Evolutionary conservation across 2,797 vertebrate genomes (phyloP).

Genomic region (Parambassis ranga): DNA sequence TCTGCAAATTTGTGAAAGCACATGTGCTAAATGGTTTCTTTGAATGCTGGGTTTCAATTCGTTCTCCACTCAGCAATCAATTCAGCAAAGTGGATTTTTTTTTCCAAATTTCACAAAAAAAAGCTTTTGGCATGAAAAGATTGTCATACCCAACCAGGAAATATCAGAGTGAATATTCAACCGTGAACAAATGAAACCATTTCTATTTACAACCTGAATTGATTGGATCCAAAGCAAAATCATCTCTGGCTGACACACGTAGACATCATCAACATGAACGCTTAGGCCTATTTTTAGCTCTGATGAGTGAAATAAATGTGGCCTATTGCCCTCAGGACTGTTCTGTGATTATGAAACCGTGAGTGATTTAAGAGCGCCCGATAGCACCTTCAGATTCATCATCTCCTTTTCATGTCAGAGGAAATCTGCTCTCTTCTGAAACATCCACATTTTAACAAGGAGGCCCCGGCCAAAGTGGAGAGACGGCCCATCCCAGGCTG

Average conservation of each 20-base stretch:
- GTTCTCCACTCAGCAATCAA: slow-evolving; percentile 47
- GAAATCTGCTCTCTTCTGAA: slow-evolving; percentile 3
- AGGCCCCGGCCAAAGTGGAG: slow-evolving; percentile 31
- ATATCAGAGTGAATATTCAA: slow-evolving; percentile 29
- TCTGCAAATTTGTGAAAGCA: slow-evolving; percentile 37
- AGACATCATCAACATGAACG: slow-evolving; percentile 31
- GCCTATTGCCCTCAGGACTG: slow-evolving; percentile 42
- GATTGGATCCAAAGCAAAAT: slow-evolving; percentile 52
- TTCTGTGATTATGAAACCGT: slow-evolving; percentile 40
- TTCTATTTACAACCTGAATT: slow-evolving; percentile 46
- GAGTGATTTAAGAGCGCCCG: slow-evolving; percentile 47
- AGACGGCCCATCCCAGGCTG: slow-evolving; percentile 18
- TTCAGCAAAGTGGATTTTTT: slow-evolving; percentile 51
- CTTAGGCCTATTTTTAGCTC: slow-evolving; percentile 49
- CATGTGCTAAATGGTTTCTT: slow-evolving; percentile 24
- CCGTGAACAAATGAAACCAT: slow-evolving; percentile 51
- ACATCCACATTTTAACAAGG: slow-evolving; percentile 44
- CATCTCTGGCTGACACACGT: slow-evolving; percentile 12
- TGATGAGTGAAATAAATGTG: slow-evolving; percentile 49
- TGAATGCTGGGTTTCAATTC: slow-evolving; percentile 47
- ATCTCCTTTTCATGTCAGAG: slow-evolving; percentile 37
- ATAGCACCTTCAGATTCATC: slow-evolving; percentile 39
- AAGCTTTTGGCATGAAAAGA: slow-evolving; percentile 41
- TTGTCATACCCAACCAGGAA: slow-evolving; percentile 31
- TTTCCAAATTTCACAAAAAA: slow-evolving; percentile 40